Evolutionary conservation across 2,888 invertebrate species (phyloP), one percentile per base, ranked within the genome.

Genomic region (Leucania comma): DNA sequence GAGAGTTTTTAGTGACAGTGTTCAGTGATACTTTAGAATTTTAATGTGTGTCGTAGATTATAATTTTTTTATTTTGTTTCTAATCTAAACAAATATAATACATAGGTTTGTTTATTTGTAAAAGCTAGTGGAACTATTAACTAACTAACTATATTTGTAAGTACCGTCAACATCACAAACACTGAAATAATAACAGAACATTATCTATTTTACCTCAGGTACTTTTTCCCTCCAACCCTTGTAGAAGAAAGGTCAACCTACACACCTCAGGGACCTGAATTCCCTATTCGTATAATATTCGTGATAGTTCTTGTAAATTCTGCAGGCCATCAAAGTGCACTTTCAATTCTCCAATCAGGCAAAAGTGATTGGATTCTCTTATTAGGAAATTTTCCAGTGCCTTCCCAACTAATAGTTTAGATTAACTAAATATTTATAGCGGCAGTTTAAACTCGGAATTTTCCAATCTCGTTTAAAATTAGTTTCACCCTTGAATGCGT

Each of bases 281-380:
- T 24, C 20, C 32, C 24, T 26, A 6, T n/a, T 50, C 24, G 17
- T 17, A 50, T 35, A 24, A 26, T 26, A 5, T 35, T n/a, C n/a
- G 26, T 50, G 12, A 8, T 38, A 26, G 35, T 26, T 68, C 17
- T 46, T 22, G 2, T 51, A 50, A 42, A 57, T 26, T 50, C 17
- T 46, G n/a, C 32, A n/a, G 17, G 14, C 12, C 42, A 17, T 51
- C 22, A 17, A 22, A 12, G 22, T 75, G 51, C 46, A 72, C 26
- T 68, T 58, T 35, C 3, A 58, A 53, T 58, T 67, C 17, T 22
- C 22, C 46, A 58, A 75, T 67, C 51, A 22, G 2, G 46, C 6
- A 22, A 74, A 72, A 48, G 26, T 75, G 51, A 53, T 72, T 58
- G 42, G 29, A 24, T 57, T 66, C n/a, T 3, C 12, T 50, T 35